Evolutionary conservation across 1,140 invertebrate species (phyloP).

Genomic region (Triops cancriformis): DNA sequence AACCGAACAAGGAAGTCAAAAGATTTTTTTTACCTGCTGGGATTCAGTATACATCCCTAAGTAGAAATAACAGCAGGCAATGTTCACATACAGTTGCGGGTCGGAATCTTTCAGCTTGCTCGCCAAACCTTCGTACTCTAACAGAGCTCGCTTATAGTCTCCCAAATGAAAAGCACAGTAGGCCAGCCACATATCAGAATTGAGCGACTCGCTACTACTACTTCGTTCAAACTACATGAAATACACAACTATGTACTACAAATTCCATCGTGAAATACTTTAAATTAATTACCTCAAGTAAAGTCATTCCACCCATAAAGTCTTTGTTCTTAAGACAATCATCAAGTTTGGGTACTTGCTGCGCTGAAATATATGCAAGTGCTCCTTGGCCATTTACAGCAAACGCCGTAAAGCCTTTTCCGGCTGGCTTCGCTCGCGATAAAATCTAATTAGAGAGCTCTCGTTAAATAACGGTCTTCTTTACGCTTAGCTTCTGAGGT

Average conservation of each 20-base stretch:
- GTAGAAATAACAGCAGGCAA: slow-evolving; percentile 89
- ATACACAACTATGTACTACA: slow-evolving; percentile 23
- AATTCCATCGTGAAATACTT: neutral
- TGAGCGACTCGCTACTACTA: slow-evolving; percentile 48
- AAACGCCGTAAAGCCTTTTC: neutral
- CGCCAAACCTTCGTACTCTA: slow-evolving; percentile 53
- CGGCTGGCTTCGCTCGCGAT: slow-evolving; percentile 15
- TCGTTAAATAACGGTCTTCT: neutral
- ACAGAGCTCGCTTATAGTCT: slow-evolving; percentile 79
- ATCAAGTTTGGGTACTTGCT: slow-evolving; percentile 48
- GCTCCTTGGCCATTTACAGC: neutral
- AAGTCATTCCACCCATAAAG: slow-evolving; percentile 85
- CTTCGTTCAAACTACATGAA: slow-evolving; percentile 45
- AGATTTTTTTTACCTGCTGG: slow-evolving; percentile 39
- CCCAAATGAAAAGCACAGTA: slow-evolving; percentile 93
- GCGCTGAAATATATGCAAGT: neutral
- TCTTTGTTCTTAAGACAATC: slow-evolving; percentile 82
- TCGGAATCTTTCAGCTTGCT: slow-evolving; percentile 32
- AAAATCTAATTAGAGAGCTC: neutral
- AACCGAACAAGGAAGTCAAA: slow-evolving; percentile 36
- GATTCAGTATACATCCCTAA: slow-evolving; percentile 71
- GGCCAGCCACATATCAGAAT: slow-evolving; percentile 76
- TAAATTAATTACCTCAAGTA: slow-evolving; percentile 63
- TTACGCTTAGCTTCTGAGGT: neutral
- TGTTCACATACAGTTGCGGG: slow-evolving; percentile 31